These are phyloP conservation scores for Aphelenchoides besseyi DNA, from an alignment of 1,140 invertebrate species.

Conservation along the genomic window DNA sequence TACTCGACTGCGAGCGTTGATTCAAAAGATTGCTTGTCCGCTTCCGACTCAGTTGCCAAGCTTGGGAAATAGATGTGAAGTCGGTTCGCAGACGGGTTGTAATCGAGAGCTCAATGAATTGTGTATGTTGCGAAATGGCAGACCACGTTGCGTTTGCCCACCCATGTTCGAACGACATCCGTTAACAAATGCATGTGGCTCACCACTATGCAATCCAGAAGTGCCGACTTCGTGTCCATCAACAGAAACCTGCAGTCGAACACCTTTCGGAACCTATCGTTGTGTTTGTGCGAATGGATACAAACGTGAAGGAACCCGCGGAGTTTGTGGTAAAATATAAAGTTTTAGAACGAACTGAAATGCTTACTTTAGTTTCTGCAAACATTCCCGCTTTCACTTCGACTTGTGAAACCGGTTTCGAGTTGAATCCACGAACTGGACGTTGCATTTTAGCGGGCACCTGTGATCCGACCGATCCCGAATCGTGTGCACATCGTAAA, in stretches of 20 bases:
- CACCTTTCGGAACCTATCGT: slow-evolving; percentile 50
- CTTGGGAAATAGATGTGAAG: slow-evolving; percentile 37
- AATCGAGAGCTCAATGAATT: slow-evolving; percentile 58
- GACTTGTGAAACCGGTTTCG: slow-evolving; percentile 46
- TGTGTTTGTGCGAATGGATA: slow-evolving; percentile 54
- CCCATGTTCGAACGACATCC: slow-evolving; percentile 56
- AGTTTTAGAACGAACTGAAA: background rate
- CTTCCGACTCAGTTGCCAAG: slow-evolving; percentile 8
- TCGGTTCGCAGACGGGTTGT: slow-evolving; percentile 58
- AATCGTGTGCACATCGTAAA: slow-evolving; percentile 55
- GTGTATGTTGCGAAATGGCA: slow-evolving; percentile 46
- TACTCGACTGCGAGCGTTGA: slow-evolving; percentile 58
- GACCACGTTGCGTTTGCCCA: slow-evolving; percentile 55
- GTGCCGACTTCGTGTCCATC: slow-evolving; percentile 55
- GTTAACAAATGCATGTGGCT: slow-evolving; percentile 56
- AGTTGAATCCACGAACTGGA: slow-evolving; percentile 50
- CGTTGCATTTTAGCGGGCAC: slow-evolving; percentile 53
- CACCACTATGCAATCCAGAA: slow-evolving; percentile 31
- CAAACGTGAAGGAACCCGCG: slow-evolving; percentile 42
- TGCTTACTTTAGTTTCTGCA: background rate
- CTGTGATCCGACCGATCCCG: slow-evolving; percentile 49
- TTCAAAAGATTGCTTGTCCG: slow-evolving; percentile 61
- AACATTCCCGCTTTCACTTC: background rate
- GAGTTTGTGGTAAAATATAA: slow-evolving; percentile 37
- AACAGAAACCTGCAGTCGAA: slow-evolving; percentile 51